phyloP scores from a whole-genome alignment of 1,140 invertebrate genomes.

The Euwallacea fornicatus region DNA sequence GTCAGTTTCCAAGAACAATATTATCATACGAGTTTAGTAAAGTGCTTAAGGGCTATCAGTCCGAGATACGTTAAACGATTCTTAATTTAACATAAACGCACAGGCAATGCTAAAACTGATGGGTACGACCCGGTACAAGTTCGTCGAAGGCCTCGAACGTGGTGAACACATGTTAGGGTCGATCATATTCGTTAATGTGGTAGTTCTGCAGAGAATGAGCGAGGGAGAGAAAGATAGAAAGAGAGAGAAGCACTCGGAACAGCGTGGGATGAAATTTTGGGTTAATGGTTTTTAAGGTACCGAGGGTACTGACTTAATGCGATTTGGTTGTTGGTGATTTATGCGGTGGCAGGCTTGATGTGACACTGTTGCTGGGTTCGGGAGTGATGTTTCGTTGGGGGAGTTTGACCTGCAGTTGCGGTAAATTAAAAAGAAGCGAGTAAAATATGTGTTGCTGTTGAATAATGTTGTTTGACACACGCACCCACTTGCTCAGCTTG shows the following conservation, averaged over 20 bases:
- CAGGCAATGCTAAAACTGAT: constrained; percentile 11
- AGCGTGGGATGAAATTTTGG: constrained; percentile 29
- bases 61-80: constrained; percentile 10
- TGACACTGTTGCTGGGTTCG: background rate
- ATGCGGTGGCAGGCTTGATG: constrained; percentile 11
- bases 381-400: too few relatives aligned
- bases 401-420: too few relatives aligned
- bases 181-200: constrained; percentile 30
- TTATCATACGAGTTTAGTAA: background rate
- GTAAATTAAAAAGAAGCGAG: too few relatives aligned
- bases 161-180: constrained; percentile 34
- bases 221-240: constrained; percentile 20
- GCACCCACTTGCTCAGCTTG: too few relatives aligned
- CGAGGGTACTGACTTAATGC: constrained; percentile 20
- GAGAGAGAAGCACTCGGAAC: constrained; percentile 15
- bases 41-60: background rate
- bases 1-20: background rate
- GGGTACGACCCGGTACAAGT: background rate
- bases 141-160: constrained; percentile 8
- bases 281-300: constrained; percentile 24
- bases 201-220: constrained; percentile 7
- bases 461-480: too few relatives aligned
- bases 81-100: constrained; percentile 14
- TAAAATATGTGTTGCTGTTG: too few relatives aligned
- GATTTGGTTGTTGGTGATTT: constrained; percentile 20